Evolutionary conservation across 2,113 vertebrate species (phyloP).

Genomic region (Pelobates fuscus): DNA sequence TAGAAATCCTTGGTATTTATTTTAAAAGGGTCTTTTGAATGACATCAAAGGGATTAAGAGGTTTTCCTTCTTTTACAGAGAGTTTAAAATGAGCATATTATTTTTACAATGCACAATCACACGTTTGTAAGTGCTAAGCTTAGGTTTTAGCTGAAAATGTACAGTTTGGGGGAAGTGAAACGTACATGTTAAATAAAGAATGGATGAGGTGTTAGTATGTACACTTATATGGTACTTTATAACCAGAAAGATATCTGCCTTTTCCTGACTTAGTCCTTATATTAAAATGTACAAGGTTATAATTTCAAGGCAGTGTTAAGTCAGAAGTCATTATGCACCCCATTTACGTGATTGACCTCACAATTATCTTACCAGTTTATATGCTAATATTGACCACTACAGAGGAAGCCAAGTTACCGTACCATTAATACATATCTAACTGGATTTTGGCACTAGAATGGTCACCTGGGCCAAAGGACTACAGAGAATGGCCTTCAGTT

Average conservation of each 20-base stretch:
- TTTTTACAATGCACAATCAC: slow-evolving; percentile 49
- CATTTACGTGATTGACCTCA: slow-evolving; percentile 24
- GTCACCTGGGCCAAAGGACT: too few species aligned
- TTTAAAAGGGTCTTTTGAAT: slow-evolving; percentile 72
- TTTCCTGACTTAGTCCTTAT: slow-evolving; percentile 25
- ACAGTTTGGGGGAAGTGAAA: slow-evolving; percentile 38
- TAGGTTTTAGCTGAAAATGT: slow-evolving; percentile 39
- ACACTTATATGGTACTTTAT: slow-evolving; percentile 34
- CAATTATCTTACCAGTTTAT: slow-evolving; percentile 1
- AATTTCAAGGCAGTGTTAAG: slow-evolving; percentile 12
- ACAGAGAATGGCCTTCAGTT: too few species aligned
- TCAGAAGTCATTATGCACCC: slow-evolving; percentile 20
- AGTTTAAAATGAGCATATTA: slow-evolving; percentile 61
- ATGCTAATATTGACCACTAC: background rate
- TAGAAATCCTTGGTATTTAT: slow-evolving; percentile 66
- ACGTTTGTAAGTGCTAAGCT: slow-evolving; percentile 46
- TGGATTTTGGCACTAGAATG: too few species aligned
- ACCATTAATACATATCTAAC: background rate
- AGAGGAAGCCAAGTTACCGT: background rate
- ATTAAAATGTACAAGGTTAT: slow-evolving; percentile 19
- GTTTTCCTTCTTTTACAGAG: slow-evolving; percentile 72
- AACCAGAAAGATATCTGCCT: slow-evolving; percentile 35
- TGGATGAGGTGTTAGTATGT: slow-evolving; percentile 48
- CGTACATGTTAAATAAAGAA: slow-evolving; percentile 47
- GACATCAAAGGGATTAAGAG: slow-evolving; percentile 73